These are phyloP conservation scores for Protonemura montana DNA, from an alignment of 2,888 invertebrate species.

Conservation along the genomic window DNA sequence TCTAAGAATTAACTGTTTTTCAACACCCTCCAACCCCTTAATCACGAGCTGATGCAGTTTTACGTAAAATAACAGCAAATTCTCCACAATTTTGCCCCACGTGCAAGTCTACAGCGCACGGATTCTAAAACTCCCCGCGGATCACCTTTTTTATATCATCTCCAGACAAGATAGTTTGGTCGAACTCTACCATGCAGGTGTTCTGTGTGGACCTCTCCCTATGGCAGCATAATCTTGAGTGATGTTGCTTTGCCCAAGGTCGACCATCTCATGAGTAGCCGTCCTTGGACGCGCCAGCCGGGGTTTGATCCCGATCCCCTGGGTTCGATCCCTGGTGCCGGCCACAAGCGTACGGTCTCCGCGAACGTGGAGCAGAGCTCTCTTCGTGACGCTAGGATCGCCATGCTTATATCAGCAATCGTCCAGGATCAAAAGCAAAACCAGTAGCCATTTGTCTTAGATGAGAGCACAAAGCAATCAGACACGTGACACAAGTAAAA, in stretches of 20 bases:
- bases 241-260: constrained; percentile 36
- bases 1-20: not conserved
- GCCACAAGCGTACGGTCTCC: too few species aligned
- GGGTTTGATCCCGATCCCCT: constrained; percentile 25
- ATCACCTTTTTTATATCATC: not conserved
- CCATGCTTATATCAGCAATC: constrained; percentile 22
- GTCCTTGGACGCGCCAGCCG: constrained; percentile 33
- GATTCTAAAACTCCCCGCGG: not conserved
- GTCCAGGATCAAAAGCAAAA: constrained; percentile 30
- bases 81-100: not conserved
- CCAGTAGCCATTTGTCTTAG: constrained; percentile 39
- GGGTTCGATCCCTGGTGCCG: not conserved
- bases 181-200: constrained; percentile 32
- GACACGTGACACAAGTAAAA: not conserved
- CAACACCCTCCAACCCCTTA: not conserved
- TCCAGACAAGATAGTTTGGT: constrained; percentile 18
- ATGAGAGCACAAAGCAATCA: constrained; percentile 20
- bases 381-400: too few species aligned
- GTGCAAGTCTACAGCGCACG: not conserved
- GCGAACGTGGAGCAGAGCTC: not conserved
- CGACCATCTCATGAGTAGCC: constrained; percentile 7
- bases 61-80: not conserved
- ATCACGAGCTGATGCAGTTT: not conserved
- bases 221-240: constrained; percentile 16
- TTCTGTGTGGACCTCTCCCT: constrained; percentile 22